A percentile compares a stretch with the other conserved stretches of the same genome.
These are phyloP conservation scores for Micoletzkya japonica DNA, from an alignment of 2,888 invertebrate genomes.

Conservation along the genomic window DNA sequence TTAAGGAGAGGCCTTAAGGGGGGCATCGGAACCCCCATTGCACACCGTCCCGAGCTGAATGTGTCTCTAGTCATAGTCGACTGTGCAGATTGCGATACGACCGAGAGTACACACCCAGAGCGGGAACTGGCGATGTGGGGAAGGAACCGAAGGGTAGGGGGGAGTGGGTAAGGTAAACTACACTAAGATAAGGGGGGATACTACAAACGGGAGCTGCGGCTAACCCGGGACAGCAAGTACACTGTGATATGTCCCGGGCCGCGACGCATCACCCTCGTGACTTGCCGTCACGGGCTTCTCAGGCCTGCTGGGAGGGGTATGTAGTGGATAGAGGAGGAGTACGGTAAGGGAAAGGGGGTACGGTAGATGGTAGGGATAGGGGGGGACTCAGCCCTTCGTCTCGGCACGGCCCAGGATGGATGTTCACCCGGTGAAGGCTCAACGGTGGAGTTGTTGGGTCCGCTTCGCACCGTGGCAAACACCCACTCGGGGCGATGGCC, in stretches of 20 bases:
- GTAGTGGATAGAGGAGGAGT: too few species aligned
- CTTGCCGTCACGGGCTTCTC: background rate
- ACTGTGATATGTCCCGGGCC: background rate
- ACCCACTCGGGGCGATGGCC: too few species aligned
- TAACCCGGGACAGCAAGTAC: background rate
- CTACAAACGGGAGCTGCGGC: background rate
- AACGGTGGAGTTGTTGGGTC: too few species aligned
- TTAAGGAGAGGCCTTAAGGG: too few species aligned
- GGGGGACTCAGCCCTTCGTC: too few species aligned
- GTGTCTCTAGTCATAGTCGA: conserved; percentile 30
- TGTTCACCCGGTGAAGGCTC: conserved; percentile 31
- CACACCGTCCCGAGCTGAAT: conserved; percentile 30
- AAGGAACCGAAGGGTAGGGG: background rate
- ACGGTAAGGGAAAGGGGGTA: too few species aligned
- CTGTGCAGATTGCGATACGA: conserved; percentile 22
- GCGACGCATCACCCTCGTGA: background rate
- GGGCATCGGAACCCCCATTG: too few species aligned
- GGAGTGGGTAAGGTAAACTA: too few species aligned
- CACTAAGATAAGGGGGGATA: too few species aligned
- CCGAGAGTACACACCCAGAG: conserved; percentile 29
- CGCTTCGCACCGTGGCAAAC: too few species aligned
- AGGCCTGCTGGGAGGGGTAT: background rate
- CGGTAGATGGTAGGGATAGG: too few species aligned
- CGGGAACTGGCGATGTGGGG: conserved; percentile 11
- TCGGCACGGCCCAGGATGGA: conserved; percentile 24